These are phyloP conservation scores for Octomys mimax DNA, from an alignment of 2,797 vertebrate genomes.

Conservation along the genomic window DNA sequence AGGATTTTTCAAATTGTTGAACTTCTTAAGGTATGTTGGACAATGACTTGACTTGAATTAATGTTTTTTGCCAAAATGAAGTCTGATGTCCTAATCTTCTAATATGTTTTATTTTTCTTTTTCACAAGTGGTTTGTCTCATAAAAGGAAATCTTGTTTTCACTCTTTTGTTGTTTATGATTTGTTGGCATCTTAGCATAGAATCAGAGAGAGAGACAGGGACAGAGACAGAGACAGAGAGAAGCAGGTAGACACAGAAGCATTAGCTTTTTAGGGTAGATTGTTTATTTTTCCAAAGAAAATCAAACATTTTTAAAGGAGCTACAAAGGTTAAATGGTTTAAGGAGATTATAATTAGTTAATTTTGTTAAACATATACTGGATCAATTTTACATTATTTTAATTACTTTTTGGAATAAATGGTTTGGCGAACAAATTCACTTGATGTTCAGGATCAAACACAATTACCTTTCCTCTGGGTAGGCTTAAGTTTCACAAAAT, in stretches of 20 bases:
- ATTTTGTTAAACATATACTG: conserved; percentile 84
- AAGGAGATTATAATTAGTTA: conserved; percentile 85
- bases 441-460: conserved; percentile 87
- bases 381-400: conserved; percentile 85
- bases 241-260: not conserved
- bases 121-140: not conserved
- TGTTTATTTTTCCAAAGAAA: conserved; percentile 77
- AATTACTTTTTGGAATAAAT: conserved; percentile 84
- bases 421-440: conserved; percentile 86
- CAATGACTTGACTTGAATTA: conserved; percentile 40
- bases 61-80: not conserved
- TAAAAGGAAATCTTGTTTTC: not conserved
- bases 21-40: conserved; percentile 34
- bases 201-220: not conserved
- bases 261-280: conserved; percentile 30
- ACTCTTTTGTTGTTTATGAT: not conserved
- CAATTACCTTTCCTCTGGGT: conserved; percentile 89
- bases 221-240: not conserved
- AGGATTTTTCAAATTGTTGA: conserved; percentile 23
- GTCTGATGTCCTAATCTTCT: not conserved
- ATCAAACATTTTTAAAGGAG: conserved; percentile 75
- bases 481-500: conserved; percentile 87
- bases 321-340: conserved; percentile 82
- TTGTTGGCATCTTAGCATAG: not conserved
- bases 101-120: conserved; percentile 24